phyloP scores from a whole-genome alignment of 2,113 vertebrate species.

The Salminus brasiliensis region DNA sequence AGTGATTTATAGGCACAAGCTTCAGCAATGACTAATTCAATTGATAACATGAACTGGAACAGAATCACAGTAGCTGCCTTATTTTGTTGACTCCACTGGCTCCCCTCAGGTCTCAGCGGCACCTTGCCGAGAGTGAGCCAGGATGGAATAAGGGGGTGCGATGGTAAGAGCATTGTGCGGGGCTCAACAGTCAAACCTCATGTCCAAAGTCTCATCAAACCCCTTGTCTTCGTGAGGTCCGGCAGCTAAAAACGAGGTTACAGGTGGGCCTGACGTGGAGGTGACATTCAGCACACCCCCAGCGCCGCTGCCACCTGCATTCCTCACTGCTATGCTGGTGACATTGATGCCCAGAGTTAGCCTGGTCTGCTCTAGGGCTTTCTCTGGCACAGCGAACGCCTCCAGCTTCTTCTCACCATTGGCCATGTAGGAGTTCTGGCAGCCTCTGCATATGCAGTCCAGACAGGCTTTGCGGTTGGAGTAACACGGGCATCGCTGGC shows the following conservation, averaged over 20 bases:
- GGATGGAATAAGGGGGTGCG: conserved; percentile 50
- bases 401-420: conserved; percentile 99
- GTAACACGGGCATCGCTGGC: conserved; percentile 99
- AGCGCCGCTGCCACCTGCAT: conserved; percentile 81
- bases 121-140: conserved; percentile 50
- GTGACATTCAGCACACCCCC: conserved; percentile 87
- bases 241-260: conserved; percentile 73
- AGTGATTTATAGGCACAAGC: conserved; percentile 89
- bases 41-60: conserved; percentile 74
- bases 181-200: conserved; percentile 97
- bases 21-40: conserved; percentile 77
- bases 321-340: conserved; percentile 93
- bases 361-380: conserved; percentile 97
- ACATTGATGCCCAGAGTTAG: conserved; percentile 99
- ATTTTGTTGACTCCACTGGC: conserved; percentile 80
- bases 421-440: conserved; percentile 99
- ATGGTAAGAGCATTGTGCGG: conserved; percentile 61
- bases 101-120: conserved; percentile 63
- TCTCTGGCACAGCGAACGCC: conserved; percentile 98
- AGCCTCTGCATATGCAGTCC: conserved; percentile 99
- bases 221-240: conserved; percentile 90
- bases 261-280: conserved; percentile 84
- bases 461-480: conserved; percentile 99
- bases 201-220: conserved; percentile 95
- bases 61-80: conserved; percentile 93